A percentile compares a stretch with the other conserved stretches of the same genome.
phyloP scores from a whole-genome alignment of 2,888 invertebrate species.

The Agrochola macilenta region DNA sequence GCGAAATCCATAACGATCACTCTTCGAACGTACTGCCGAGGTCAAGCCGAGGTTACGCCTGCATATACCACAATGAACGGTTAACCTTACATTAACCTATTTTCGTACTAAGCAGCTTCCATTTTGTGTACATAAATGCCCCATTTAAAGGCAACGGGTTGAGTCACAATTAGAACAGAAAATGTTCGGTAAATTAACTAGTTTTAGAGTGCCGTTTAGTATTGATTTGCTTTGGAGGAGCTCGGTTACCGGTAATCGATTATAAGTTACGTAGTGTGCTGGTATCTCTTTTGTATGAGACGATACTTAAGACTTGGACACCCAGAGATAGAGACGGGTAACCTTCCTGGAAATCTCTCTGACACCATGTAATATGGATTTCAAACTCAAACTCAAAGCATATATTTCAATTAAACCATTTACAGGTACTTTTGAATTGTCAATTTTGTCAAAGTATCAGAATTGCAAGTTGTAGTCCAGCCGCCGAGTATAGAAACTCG shows the following conservation, averaged over 20 bases:
- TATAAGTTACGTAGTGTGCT: neutral
- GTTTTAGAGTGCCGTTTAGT: constrained; percentile 8
- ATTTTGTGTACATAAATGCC: constrained; percentile 43
- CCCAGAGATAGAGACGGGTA: neutral
- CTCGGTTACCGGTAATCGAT: constrained; percentile 6
- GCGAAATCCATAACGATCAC: constrained; percentile 47
- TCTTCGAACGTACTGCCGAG: constrained; percentile 24
- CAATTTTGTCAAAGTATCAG: neutral
- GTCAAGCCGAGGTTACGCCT: constrained; percentile 40
- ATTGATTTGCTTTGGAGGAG: neutral
- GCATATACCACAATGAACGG: constrained; percentile 49
- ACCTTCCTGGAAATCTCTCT: neutral
- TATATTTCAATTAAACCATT: neutral
- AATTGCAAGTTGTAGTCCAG: neutral
- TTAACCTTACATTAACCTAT: constrained; percentile 64
- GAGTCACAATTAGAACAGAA: constrained; percentile 21
- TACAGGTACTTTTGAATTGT: neutral
- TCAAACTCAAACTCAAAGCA: neutral
- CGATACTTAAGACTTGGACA: neutral
- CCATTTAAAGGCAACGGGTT: constrained; percentile 36
- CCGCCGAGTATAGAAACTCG: neutral
- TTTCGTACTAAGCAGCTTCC: constrained; percentile 51
- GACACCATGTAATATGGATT: too few species aligned
- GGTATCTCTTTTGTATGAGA: neutral
- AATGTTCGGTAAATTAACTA: neutral